A percentile compares a stretch with the other conserved stretches of the same genome.
phyloP scores from a whole-genome alignment of 2,797 vertebrate species.

The Darevskia nairensis region DNA sequence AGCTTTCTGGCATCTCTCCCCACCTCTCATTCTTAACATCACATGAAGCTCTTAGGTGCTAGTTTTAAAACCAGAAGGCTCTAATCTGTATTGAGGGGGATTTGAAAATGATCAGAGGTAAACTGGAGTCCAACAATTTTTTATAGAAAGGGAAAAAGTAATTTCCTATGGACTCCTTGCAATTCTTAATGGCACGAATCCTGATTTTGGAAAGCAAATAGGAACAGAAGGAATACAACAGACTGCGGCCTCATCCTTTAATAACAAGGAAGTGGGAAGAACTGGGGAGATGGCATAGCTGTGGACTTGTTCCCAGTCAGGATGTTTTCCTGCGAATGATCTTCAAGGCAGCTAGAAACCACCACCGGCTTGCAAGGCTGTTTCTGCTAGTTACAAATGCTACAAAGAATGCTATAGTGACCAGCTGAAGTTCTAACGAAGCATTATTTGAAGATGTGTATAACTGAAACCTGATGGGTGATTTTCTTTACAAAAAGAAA shows the following conservation, averaged over 20 bases:
- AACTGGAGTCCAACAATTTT: background rate
- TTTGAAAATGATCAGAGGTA: background rate
- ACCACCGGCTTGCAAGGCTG: too few species aligned
- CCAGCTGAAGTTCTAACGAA: background rate
- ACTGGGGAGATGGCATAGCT: background rate
- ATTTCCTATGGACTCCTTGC: background rate
- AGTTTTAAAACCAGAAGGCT: background rate
- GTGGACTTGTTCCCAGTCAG: slow-evolving; percentile 22
- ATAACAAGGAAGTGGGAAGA: background rate
- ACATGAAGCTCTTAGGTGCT: background rate
- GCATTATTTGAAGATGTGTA: background rate
- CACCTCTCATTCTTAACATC: background rate
- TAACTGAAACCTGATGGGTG: background rate
- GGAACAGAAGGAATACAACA: slow-evolving; percentile 8
- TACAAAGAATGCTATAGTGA: background rate
- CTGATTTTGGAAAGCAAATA: slow-evolving; percentile 1
- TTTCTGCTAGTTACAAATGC: background rate
- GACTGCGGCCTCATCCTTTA: background rate
- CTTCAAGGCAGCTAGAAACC: background rate
- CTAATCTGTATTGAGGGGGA: background rate
- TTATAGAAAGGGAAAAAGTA: too few species aligned
- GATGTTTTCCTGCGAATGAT: slow-evolving; percentile 1
- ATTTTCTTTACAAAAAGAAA: background rate
- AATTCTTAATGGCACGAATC: background rate
- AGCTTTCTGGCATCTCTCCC: background rate